A percentile compares a stretch with the other conserved stretches of the same genome.
phyloP scores from a whole-genome alignment of 2,113 vertebrate genomes.

The Notothenia rossii region DNA sequence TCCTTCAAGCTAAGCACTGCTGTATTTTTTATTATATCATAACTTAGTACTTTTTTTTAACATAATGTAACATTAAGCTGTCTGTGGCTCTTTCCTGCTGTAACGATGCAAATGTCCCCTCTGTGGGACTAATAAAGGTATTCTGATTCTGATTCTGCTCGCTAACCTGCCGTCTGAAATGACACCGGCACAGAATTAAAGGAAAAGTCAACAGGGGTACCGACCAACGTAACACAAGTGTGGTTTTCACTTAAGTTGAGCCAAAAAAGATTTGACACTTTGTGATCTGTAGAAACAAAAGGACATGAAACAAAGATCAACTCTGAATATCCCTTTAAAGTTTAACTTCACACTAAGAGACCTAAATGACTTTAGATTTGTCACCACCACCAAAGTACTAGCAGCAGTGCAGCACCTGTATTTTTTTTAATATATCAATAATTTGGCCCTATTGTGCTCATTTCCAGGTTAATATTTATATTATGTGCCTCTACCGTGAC shows the following conservation, averaged over 20 bases:
- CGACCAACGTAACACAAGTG: neutral
- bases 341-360: no score
- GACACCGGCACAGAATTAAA: neutral
- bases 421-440: neutral
- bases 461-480: neutral
- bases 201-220: neutral
- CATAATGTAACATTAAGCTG: no score
- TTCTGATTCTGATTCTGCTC: neutral
- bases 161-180: conserved; percentile 36
- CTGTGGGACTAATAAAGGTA: no score
- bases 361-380: no score
- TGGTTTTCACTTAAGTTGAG: conserved; percentile 4
- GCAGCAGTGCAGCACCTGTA: neutral
- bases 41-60: no score
- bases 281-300: neutral
- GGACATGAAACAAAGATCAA: neutral
- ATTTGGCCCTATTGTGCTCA: neutral
- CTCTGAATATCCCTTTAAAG: no score
- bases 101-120: no score
- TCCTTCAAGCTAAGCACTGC: conserved; percentile 63
- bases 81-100: no score
- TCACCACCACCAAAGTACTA: neutral
- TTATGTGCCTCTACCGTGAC: no score
- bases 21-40: no score
- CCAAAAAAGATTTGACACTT: neutral